Conservation (phyloP, 2,888 invertebrate species). For the Erannis defoliaria region DNA sequence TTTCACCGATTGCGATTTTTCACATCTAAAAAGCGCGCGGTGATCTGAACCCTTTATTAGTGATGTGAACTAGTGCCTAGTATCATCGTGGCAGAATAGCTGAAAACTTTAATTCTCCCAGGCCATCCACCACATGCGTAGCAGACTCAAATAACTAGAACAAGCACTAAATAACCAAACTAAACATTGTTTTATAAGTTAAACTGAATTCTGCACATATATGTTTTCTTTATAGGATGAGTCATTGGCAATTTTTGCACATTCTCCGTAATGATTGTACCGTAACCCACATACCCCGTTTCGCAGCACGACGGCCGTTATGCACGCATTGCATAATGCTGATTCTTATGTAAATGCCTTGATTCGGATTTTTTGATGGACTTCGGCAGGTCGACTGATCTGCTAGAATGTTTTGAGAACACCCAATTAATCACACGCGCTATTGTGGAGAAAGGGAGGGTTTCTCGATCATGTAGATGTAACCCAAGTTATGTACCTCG, state of each 20-base stretch:
- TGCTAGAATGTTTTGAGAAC: conserved; percentile 12
- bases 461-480: background rate
- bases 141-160: background rate
- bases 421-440: conserved; percentile 3
- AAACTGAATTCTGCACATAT: background rate
- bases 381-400: background rate
- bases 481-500: background rate
- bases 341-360: conserved; percentile 39
- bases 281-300: conserved; percentile 44
- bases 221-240: conserved; percentile 5
- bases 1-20: too few relatives aligned
- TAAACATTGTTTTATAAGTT: background rate
- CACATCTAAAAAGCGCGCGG: too few relatives aligned
- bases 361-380: conserved; percentile 8
- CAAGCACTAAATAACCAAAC: background rate
- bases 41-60: too few relatives aligned
- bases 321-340: conserved; percentile 30
- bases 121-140: background rate
- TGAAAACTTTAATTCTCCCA: background rate
- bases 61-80: too few relatives aligned
- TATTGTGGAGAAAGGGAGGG: background rate
- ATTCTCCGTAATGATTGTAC: conserved; percentile 19
- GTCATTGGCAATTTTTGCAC: conserved; percentile 17
- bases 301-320: conserved; percentile 18
- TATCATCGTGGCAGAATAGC: too few relatives aligned